Evolutionary conservation across 2,113 vertebrate species (phyloP).

Genomic region (Anthoscopus minutus): DNA sequence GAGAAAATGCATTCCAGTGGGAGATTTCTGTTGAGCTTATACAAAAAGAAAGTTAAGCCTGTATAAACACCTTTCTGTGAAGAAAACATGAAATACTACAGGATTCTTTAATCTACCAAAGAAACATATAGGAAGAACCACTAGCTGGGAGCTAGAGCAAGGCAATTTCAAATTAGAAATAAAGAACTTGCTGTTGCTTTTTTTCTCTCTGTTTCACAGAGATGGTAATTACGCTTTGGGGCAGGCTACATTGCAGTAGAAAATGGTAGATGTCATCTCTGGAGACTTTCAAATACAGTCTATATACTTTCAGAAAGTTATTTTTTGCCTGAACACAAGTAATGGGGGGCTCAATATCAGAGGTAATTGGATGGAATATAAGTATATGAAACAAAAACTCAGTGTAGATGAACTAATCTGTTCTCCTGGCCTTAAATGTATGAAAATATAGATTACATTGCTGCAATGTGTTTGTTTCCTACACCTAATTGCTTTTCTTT

Average conservation of each 20-base stretch:
- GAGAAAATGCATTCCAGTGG: background rate
- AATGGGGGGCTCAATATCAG: background rate
- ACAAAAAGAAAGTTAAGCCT: background rate
- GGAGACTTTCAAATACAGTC: background rate
- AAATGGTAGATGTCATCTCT: background rate
- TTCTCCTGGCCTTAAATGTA: background rate
- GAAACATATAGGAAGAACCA: background rate
- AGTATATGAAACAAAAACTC: constrained; percentile 11
- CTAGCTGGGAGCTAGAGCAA: constrained; percentile 23
- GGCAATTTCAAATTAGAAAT: constrained; percentile 36
- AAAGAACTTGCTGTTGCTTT: background rate
- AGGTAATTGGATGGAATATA: constrained; percentile 30
- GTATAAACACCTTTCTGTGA: background rate
- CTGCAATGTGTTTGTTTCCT: background rate
- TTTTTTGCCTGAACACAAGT: background rate
- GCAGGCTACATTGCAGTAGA: background rate
- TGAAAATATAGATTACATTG: constrained; percentile 31
- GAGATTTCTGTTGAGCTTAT: background rate
- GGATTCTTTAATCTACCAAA: background rate
- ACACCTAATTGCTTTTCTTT: constrained; percentile 26
- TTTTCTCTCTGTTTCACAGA: background rate
- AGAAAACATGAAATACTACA: constrained; percentile 2
- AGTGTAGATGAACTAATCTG: constrained; percentile 38
- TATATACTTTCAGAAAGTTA: background rate
- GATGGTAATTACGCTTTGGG: constrained; percentile 17